phyloP scores from a whole-genome alignment of 2,113 vertebrate genomes.

The Prietella phreatophila region DNA sequence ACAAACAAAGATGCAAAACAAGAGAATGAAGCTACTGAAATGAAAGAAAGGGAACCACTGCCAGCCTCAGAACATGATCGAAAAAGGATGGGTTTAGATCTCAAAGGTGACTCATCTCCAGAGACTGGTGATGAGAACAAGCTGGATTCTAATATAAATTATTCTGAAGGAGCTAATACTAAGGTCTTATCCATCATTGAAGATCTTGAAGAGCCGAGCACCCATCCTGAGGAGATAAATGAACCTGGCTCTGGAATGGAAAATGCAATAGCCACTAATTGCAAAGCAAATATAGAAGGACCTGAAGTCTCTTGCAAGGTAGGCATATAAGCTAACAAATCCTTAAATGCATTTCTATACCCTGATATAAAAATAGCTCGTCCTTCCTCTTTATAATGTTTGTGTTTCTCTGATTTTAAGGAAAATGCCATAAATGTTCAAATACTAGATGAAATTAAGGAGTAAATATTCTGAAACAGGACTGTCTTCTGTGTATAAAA shows the following conservation, averaged over 20 bases:
- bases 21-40: slow-evolving; percentile 37
- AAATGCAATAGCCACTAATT: neutral
- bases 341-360: neutral
- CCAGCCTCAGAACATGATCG: slow-evolving; percentile 33
- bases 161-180: neutral
- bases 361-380: neutral
- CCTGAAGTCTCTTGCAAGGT: slow-evolving; percentile 25
- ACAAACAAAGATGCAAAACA: slow-evolving; percentile 49
- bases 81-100: neutral
- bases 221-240: neutral
- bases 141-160: neutral
- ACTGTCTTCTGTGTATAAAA: neutral
- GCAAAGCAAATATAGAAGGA: slow-evolving; percentile 8
- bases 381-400: neutral
- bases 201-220: neutral
- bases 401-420: slow-evolving; percentile 25
- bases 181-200: neutral
- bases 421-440: neutral
- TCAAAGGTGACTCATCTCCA: neutral
- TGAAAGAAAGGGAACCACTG: slow-evolving; percentile 3
- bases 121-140: slow-evolving; percentile 1
- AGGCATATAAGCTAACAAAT: neutral
- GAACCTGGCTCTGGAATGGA: slow-evolving; percentile 6
- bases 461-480: neutral
- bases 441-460: slow-evolving; percentile 3